Percentiles rank a stretch among this genome's conserved stretches.
phyloP scores from a whole-genome alignment of 37 sponge, comb jelly and placozoan genomes.

The Aplysina aerophoba region DNA sequence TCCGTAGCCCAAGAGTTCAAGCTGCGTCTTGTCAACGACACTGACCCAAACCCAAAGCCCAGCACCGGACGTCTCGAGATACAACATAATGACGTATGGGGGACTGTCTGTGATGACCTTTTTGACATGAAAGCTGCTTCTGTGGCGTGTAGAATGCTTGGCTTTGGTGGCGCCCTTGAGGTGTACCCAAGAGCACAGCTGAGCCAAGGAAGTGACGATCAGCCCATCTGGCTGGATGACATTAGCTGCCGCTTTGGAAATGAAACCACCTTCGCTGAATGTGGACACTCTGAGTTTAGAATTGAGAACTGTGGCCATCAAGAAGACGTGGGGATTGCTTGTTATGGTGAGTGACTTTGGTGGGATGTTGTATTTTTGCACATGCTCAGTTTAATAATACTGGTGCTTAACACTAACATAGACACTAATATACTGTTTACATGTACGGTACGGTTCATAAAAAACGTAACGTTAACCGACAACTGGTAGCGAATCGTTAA shows the following conservation, averaged over 20 bases:
- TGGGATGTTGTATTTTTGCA: too few species aligned
- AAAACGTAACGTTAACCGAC: too few species aligned
- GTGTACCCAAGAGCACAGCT: background rate
- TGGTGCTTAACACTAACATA: too few species aligned
- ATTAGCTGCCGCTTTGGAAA: background rate
- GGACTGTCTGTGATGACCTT: slow-evolving; percentile 25
- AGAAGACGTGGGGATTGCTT: slow-evolving; percentile 5
- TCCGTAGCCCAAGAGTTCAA: slow-evolving; percentile 6
- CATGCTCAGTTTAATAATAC: too few species aligned
- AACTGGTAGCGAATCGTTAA: too few species aligned
- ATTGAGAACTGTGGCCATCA: background rate
- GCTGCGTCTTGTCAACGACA: background rate
- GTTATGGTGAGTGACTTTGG: background rate
- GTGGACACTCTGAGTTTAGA: background rate
- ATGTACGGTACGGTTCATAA: too few species aligned
- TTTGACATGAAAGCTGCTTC: slow-evolving; percentile 7
- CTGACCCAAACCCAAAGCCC: background rate
- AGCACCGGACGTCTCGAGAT: background rate
- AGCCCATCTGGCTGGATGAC: slow-evolving; percentile 32
- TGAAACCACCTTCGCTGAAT: slow-evolving; percentile 6
- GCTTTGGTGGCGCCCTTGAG: slow-evolving; percentile 11
- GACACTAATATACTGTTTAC: too few species aligned
- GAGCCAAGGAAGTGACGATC: background rate
- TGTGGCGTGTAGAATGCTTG: slow-evolving; percentile 3
- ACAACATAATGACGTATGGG: background rate